Evolutionary conservation across 2,797 vertebrate genomes (phyloP), one percentile per base, ranked within the genome.

Genomic region (Pseudomugil gertrudae): DNA sequence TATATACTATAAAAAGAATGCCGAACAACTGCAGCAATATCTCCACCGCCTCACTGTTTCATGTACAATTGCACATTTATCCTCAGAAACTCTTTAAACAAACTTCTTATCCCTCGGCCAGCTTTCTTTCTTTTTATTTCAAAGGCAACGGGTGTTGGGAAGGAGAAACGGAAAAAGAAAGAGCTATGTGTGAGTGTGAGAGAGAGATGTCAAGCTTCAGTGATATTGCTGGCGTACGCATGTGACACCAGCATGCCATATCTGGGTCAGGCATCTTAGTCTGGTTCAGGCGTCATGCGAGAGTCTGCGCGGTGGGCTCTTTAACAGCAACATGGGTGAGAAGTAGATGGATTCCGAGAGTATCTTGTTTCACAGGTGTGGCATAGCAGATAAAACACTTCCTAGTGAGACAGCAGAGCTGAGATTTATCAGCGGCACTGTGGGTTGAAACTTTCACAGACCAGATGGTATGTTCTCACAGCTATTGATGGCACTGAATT

Each of bases 201-300:
- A 72, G 63, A 72, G 64, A 66, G 73, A 55, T 63, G 69, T 66
- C 8, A 17, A 50, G 73, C 70, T 80, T 70, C 68, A 63, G 69
- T 73, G 78, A 81, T 82, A 65, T 48, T 57, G 45, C 72, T 63
- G 74, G 69, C 71, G 87, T 76, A 73, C 69, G 67, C 55, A 72
- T 67, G 70, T 60, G 76, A 79, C 5, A 59, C 69, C 40, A 68
- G 55, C 75, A 79, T 61, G 74, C 83, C 54, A 60, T 74, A 91
- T 87, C 84, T 92, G 83, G 90, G 90, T 91, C 91, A 91, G 75
- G 62, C 83, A 80, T 84, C 81, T 77, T 69, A 79, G 82, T 56
- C 66, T 33, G 68, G 76, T 79, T 78, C 62, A 75, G 73, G 69
- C 69, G 43, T 72, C 68, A 50, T 66, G 67, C 53, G 69, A 38